phyloP scores from a whole-genome alignment of 2,113 vertebrate species.

The Pelmatolapia mariae region DNA sequence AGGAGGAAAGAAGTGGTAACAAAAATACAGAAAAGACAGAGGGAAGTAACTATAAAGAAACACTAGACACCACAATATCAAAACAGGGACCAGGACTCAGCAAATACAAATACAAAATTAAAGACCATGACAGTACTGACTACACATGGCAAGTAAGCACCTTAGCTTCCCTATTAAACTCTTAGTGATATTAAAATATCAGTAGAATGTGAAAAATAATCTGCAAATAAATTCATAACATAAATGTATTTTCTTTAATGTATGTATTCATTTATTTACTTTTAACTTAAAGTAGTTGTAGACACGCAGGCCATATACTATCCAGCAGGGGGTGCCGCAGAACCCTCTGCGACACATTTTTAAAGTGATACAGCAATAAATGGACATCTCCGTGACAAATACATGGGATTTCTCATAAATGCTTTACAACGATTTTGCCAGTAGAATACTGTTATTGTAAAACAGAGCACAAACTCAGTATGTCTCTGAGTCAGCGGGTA shows the following conservation, averaged over 20 bases:
- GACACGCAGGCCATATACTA: not conserved
- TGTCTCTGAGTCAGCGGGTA: not conserved
- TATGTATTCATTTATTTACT: not conserved
- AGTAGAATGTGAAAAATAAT: not conserved
- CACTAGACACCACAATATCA: not conserved
- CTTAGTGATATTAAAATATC: not conserved
- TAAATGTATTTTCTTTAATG: not conserved
- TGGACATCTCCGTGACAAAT: not conserved
- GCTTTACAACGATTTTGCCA: not conserved
- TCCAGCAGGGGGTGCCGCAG: not conserved
- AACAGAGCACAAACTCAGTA: not conserved
- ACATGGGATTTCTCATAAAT: not conserved
- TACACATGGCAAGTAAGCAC: not conserved
- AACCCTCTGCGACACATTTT: not conserved
- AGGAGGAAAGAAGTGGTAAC: not conserved
- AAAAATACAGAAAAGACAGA: not conserved
- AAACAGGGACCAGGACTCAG: not conserved
- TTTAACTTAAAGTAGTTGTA: not conserved
- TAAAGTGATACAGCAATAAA: not conserved
- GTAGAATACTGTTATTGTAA: not conserved
- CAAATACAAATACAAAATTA: not conserved
- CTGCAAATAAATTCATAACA: not conserved
- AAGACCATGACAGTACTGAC: not conserved
- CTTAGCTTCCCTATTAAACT: not conserved
- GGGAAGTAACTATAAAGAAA: not conserved